Base-by-base conservation (phyloP, 2,113 vertebrate genomes). In the Chaenocephalus aceratus region DNA sequence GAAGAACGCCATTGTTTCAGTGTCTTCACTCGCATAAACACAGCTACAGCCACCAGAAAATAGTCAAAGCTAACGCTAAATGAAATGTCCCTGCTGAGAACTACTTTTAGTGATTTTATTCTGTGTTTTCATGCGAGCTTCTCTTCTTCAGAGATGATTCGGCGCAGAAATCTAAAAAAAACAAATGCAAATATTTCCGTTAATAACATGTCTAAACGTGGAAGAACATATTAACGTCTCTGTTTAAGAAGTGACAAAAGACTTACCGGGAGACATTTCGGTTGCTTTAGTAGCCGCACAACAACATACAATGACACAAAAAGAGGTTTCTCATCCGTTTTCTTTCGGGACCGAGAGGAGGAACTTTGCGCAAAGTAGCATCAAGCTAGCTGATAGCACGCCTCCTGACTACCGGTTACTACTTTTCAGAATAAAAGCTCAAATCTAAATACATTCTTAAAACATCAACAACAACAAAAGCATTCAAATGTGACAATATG, bases 1-100 rank as follows among this genome's bases (percentile, higher is more conserved):
- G 93, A 99, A 95, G 95, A 99, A 99, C 89, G 98, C 97, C 98
- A 99, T 99, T 0, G 16, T 48, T 57, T 23, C 6, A 8, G 36
- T 1, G 0, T 26, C 51, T 15, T 0, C 49, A 6, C 60, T 51
- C 57, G 11, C 61, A 52, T 44, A 54, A 58, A 72, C 44, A 18
- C 53, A 9, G 14, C 48, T 4, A 41, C 21, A 11, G 21, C 45
- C 1, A 10, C 10, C 4, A 7, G 10, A 36, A 4, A 23, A 7
- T 26, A 2, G 41, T 7, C 16, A 48, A 48, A 59, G 0, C 11
- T 41, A 2, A 9, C 6, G 14, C 6, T 13, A 10, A 71, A n/a
- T 0, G 4, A 30, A 53, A 6, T 0, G 3, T 21, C 21, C 7
- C 72, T n/a, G 16, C 13, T 41, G 36, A 41, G 7, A n/a, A 61